Conservation (phyloP, 1,140 invertebrate genomes). For the Rhynchophorus ferrugineus region DNA sequence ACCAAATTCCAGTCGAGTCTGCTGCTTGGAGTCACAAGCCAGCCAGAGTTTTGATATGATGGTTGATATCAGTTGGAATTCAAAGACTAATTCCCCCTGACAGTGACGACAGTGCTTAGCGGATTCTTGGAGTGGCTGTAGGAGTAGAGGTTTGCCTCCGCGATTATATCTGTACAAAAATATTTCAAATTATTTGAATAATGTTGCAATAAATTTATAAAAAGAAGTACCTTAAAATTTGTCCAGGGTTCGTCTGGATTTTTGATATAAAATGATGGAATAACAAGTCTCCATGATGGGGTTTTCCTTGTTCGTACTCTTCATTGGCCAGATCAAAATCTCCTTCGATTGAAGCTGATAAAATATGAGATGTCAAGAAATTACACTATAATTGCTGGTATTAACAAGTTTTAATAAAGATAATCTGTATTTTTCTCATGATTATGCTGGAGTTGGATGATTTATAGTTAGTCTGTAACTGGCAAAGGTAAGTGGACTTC, state of each 20-base stretch:
- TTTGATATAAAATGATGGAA: conserved; percentile 71
- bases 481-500: too few relatives aligned
- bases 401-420: too few relatives aligned
- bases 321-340: conserved; percentile 40
- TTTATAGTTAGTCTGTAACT: too few relatives aligned
- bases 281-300: conserved; percentile 70
- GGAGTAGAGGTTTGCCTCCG: conserved; percentile 54
- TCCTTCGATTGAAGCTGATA: not conserved
- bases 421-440: too few relatives aligned
- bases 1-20: conserved; percentile 64
- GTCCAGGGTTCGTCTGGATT: conserved; percentile 68
- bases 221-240: conserved; percentile 62
- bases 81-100: conserved; percentile 62
- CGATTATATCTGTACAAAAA: conserved; percentile 53
- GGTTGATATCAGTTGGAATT: conserved; percentile 73
- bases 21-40: conserved; percentile 40
- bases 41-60: conserved; percentile 63
- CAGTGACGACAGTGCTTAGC: conserved; percentile 61
- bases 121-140: conserved; percentile 52
- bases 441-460: too few relatives aligned
- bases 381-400: too few relatives aligned
- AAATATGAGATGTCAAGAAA: not conserved
- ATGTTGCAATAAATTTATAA: not conserved
- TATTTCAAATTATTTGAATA: not conserved
- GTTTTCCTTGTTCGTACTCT: conserved; percentile 68